Evolutionary conservation across 2,888 invertebrate genomes (phyloP).

Genomic region (Stegana nigrithorax): DNA sequence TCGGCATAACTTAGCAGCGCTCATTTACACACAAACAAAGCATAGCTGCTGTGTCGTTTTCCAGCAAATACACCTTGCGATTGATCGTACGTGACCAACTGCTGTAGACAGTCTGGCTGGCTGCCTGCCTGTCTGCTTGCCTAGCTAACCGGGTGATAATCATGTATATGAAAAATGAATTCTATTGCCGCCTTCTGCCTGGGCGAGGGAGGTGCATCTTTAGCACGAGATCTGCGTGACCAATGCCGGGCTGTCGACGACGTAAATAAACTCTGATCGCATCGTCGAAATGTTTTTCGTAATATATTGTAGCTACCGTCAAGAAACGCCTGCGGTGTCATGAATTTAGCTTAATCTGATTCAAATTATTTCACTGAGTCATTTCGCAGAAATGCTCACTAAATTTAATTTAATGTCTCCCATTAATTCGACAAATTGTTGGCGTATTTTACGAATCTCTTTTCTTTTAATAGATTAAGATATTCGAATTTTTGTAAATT

Average conservation of each 20-base stretch:
- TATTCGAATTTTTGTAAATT: no score
- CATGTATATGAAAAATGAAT: neutral
- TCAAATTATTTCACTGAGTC: no score
- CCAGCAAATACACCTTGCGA: neutral
- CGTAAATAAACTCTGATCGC: neutral
- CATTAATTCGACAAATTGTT: no score
- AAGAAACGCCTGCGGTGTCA: no score
- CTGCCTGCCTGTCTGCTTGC: neutral
- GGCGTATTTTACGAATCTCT: no score
- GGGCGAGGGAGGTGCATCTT: constrained; percentile 3
- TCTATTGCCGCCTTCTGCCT: neutral
- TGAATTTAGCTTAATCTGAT: no score
- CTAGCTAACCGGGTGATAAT: neutral
- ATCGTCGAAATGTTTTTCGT: constrained; percentile 1
- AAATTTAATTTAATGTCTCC: no score
- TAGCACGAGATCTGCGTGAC: constrained; percentile 1
- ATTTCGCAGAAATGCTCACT: no score
- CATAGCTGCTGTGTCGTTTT: neutral
- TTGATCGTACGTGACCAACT: neutral
- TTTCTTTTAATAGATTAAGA: no score
- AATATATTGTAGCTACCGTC: no score
- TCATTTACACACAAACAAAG: neutral
- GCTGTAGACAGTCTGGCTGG: neutral
- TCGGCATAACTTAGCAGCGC: neutral
- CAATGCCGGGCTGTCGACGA: neutral